Percentiles rank a stretch among this genome's conserved stretches.
Evolutionary conservation across 2,797 vertebrate species (phyloP).

Genomic region (Clarias pachynema): DNA sequence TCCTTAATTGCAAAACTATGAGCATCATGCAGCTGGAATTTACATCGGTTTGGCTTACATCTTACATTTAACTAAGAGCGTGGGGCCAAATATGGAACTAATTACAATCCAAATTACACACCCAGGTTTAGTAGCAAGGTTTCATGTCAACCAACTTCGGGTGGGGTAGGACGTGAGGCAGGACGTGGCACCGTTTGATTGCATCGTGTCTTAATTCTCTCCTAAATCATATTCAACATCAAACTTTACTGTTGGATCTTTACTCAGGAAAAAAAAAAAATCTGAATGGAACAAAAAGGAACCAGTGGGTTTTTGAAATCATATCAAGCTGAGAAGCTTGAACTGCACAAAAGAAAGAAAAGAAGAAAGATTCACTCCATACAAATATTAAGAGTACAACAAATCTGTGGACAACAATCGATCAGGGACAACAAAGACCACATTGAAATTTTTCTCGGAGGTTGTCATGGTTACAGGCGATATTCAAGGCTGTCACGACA

Average conservation of each 20-base stretch:
- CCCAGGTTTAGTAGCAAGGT: neutral
- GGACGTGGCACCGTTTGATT: neutral
- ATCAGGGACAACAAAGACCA: constrained; percentile 29
- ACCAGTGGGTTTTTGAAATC: neutral
- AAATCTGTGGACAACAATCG: constrained; percentile 26
- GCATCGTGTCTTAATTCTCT: neutral
- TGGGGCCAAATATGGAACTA: neutral
- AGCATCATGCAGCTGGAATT: constrained; percentile 8
- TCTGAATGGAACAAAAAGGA: constrained; percentile 4
- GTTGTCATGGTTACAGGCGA: constrained; percentile 35
- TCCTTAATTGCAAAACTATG: constrained; percentile 6
- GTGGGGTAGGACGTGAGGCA: neutral
- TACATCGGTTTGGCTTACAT: neutral
- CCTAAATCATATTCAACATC: neutral
- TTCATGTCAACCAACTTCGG: neutral
- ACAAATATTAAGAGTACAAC: constrained; percentile 2
- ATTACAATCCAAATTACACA: neutral
- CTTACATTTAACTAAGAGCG: neutral
- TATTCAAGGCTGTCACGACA: constrained; percentile 37
- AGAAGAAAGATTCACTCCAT: neutral
- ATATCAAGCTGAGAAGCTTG: constrained; percentile 3
- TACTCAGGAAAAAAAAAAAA: neutral
- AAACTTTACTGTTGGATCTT: neutral
- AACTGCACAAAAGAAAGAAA: neutral
- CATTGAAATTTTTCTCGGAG: constrained; percentile 32